Conservation (phyloP, 2,113 vertebrate species). For the Raja brachyura region DNA sequence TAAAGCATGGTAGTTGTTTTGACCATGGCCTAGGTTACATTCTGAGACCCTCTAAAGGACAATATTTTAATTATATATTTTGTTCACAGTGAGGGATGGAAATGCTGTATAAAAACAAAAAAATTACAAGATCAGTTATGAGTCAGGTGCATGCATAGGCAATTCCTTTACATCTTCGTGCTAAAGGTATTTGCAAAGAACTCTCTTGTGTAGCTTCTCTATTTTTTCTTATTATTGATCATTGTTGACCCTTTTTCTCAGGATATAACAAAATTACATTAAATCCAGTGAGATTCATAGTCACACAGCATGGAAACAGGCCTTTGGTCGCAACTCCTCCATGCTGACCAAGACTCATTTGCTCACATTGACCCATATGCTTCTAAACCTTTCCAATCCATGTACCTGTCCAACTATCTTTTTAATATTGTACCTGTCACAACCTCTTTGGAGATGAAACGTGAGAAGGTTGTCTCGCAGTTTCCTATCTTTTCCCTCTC, state of each 20-base stretch:
- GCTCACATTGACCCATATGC: no score
- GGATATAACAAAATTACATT: not conserved
- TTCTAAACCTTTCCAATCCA: no score
- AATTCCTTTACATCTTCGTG: not conserved
- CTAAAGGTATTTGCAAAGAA: not conserved
- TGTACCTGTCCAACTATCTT: no score
- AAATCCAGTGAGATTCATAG: not conserved
- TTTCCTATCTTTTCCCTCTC: no score
- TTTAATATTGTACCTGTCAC: no score
- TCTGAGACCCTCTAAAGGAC: not conserved
- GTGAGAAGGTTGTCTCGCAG: no score
- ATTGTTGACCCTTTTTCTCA: not conserved
- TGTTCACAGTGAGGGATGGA: not conserved
- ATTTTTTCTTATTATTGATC: not conserved
- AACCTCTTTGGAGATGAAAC: no score
- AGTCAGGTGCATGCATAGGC: not conserved
- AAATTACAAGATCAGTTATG: no score
- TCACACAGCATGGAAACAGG: no score
- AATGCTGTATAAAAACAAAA: not conserved
- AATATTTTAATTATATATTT: not conserved
- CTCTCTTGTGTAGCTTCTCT: not conserved
- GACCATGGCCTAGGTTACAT: not conserved
- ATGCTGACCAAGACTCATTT: no score
- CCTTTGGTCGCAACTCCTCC: no score
- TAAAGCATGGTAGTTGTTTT: not conserved